A percentile compares a stretch with the other conserved stretches of the same genome.
Evolutionary conservation across 2,888 invertebrate species (phyloP).

Genomic region (Microplitis deprimator): DNA sequence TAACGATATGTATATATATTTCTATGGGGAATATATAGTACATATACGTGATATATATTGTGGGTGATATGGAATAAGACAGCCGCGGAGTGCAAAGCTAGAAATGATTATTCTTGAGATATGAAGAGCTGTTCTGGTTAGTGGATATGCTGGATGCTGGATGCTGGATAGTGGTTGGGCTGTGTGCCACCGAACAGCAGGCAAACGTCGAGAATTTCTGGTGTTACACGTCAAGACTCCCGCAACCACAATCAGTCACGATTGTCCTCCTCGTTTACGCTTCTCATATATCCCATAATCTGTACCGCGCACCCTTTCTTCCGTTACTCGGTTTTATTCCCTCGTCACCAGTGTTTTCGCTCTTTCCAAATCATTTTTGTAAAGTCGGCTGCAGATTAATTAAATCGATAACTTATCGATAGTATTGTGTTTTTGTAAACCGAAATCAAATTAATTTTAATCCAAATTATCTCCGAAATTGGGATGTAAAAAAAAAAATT

Average conservation of each 20-base stretch:
- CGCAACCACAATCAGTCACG: conserved; percentile 70
- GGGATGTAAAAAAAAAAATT: no score
- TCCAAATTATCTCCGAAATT: no score
- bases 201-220: conserved; percentile 57
- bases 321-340: conserved; percentile 43
- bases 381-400: neutral
- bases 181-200: conserved; percentile 20
- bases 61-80: neutral
- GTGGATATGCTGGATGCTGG: neutral
- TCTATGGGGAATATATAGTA: neutral
- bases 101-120: neutral
- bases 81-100: neutral
- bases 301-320: conserved; percentile 58
- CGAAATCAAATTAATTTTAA: neutral
- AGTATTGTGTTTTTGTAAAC: neutral
- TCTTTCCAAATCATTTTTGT: conserved; percentile 3
- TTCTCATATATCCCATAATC: conserved; percentile 68
- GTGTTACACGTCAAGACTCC: conserved; percentile 66
- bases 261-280: conserved; percentile 69
- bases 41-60: neutral
- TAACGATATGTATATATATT: no score
- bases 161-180: neutral
- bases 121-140: neutral
- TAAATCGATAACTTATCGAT: conserved; percentile 14
- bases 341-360: conserved; percentile 4